phyloP scores from a whole-genome alignment of 2,888 invertebrate species.

The Tiliacea citrago region DNA sequence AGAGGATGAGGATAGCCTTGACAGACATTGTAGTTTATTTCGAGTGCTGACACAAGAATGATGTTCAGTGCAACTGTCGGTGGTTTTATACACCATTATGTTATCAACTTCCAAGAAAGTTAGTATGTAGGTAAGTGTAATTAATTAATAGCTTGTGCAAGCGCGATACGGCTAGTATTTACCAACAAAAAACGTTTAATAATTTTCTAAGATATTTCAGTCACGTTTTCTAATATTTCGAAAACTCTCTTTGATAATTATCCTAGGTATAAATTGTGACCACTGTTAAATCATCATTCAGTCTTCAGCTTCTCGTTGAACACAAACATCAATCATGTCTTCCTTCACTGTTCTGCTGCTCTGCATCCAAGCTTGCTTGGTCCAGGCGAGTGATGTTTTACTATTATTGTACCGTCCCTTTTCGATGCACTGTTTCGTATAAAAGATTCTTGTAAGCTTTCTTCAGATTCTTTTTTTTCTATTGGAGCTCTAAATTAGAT shows the following conservation, averaged over 20 bases:
- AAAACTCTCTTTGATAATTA: background rate
- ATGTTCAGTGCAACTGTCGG: background rate
- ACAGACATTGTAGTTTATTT: slow-evolving; percentile 41
- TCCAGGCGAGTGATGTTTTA: slow-evolving; percentile 41
- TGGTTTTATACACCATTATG: too few species aligned
- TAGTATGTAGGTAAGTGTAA: too few species aligned
- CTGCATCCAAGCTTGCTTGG: slow-evolving; percentile 58
- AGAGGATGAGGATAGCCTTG: slow-evolving; percentile 47
- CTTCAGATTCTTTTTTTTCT: too few species aligned
- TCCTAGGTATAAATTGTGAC: slow-evolving; percentile 19
- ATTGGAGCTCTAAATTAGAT: too few species aligned
- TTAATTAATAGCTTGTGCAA: too few species aligned
- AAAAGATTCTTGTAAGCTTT: too few species aligned
- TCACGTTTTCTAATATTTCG: background rate
- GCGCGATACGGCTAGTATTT: too few species aligned
- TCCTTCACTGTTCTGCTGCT: slow-evolving; percentile 45
- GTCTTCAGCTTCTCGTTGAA: slow-evolving; percentile 38
- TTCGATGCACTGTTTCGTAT: too few species aligned
- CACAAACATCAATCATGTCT: slow-evolving; percentile 45
- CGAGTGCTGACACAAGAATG: slow-evolving; percentile 27
- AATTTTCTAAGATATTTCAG: too few species aligned
- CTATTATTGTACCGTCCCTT: too few species aligned
- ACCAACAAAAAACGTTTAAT: too few species aligned
- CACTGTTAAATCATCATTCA: slow-evolving; percentile 2
- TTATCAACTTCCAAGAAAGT: too few species aligned